phyloP scores from a whole-genome alignment of 64 coral and sea anemone species.

The Actinia equina region DNA sequence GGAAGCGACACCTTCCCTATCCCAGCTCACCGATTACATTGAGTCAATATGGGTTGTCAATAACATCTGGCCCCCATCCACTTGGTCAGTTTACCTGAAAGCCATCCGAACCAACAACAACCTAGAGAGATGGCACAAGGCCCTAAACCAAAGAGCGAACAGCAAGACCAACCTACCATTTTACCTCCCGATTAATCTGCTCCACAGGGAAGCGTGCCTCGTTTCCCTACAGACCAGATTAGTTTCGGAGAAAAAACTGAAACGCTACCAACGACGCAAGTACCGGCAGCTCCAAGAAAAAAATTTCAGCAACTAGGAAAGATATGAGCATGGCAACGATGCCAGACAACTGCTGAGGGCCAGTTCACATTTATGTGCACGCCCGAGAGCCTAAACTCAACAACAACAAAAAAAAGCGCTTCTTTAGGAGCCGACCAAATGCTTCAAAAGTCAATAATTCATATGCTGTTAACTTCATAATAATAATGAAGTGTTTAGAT shows the following conservation, averaged over 20 bases:
- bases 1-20: not conserved
- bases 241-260: too few species aligned
- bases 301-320: not conserved
- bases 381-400: not conserved
- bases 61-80: slow-evolving; percentile 2
- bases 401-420: not conserved
- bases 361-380: not conserved
- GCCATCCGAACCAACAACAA: slow-evolving; percentile 33
- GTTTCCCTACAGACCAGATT: slow-evolving; percentile 35
- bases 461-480: too few species aligned
- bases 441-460: not conserved
- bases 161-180: not conserved
- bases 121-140: slow-evolving; percentile 28
- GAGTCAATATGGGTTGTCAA: slow-evolving; percentile 17
- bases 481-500: too few species aligned
- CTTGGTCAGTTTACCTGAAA: not conserved
- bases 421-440: slow-evolving; percentile 31
- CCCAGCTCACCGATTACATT: not conserved
- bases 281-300: not conserved
- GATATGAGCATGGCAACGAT: not conserved
- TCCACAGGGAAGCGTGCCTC: slow-evolving; percentile 15
- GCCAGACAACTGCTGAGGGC: not conserved
- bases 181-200: slow-evolving; percentile 23
- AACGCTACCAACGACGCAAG: not conserved
- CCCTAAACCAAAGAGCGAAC: not conserved